A percentile compares a stretch with the other conserved stretches of the same genome.
Conservation (phyloP, 1,140 invertebrate genomes). For the Halictus rubicundus region DNA sequence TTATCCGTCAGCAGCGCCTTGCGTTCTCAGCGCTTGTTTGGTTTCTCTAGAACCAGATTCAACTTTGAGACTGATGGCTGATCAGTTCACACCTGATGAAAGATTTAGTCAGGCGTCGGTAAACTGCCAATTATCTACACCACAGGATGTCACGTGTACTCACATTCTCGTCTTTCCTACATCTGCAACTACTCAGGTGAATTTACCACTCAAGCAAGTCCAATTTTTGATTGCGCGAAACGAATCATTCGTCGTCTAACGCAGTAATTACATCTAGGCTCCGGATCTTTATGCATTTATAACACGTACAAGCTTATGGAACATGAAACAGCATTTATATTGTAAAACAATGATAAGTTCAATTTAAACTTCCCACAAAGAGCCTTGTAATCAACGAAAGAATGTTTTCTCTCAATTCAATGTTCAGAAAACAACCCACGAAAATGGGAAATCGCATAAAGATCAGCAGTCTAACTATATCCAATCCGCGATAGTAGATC, state of each 20-base stretch:
- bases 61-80: slow-evolving; percentile 95
- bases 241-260: background rate
- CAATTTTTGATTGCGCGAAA: background rate
- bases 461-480: no score
- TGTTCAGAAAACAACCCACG: no score
- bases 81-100: slow-evolving; percentile 96
- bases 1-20: slow-evolving; percentile 90
- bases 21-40: slow-evolving; percentile 97
- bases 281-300: no score
- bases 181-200: slow-evolving; percentile 96
- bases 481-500: background rate
- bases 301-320: no score
- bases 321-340: no score
- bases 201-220: background rate
- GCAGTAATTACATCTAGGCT: background rate
- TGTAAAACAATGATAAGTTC: no score
- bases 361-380: no score
- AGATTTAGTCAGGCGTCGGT: slow-evolving; percentile 92
- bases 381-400: no score
- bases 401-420: no score
- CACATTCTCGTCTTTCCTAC: slow-evolving; percentile 99
- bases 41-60: slow-evolving; percentile 98
- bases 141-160: slow-evolving; percentile 96
- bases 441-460: no score
- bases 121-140: slow-evolving; percentile 92